Conservation (phyloP, 2,113 vertebrate species). For the Myrmecobius fasciatus region DNA sequence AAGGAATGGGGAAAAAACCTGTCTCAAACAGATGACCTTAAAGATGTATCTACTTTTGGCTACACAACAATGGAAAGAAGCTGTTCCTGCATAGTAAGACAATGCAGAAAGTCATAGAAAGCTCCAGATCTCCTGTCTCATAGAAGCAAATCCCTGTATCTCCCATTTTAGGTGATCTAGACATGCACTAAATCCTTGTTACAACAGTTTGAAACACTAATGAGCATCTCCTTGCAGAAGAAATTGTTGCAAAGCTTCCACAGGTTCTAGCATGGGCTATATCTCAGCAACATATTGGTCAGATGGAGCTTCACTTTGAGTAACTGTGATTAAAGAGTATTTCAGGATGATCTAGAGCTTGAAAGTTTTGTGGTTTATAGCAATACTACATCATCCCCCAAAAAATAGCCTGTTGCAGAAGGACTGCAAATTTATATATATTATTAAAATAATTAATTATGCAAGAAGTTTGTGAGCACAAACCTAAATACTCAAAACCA, state of each 20-base stretch:
- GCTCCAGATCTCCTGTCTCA: constrained; percentile 15
- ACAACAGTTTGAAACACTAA: neutral
- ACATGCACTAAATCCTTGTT: neutral
- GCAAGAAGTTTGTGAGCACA: constrained; percentile 34
- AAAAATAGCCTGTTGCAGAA: constrained; percentile 51
- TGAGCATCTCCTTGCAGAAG: neutral
- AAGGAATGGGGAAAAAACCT: neutral
- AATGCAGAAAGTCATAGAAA: neutral
- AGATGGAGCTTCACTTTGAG: constrained; percentile 27
- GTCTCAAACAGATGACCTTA: neutral
- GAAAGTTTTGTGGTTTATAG: constrained; percentile 56
- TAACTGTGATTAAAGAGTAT: constrained; percentile 32
- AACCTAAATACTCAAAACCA: constrained; percentile 66
- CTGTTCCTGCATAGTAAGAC: neutral
- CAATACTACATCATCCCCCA: constrained; percentile 69
- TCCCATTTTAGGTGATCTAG: neutral
- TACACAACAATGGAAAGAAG: neutral
- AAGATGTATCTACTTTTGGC: neutral
- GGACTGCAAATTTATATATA: constrained; percentile 68
- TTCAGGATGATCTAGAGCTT: constrained; percentile 40
- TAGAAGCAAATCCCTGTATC: neutral
- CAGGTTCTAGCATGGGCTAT: neutral
- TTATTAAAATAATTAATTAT: constrained; percentile 57
- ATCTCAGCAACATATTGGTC: constrained; percentile 23
- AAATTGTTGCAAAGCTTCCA: neutral